These are phyloP conservation scores for Holacanthella duospinosa DNA, from an alignment of 2,888 invertebrate genomes.

Conservation along the genomic window DNA sequence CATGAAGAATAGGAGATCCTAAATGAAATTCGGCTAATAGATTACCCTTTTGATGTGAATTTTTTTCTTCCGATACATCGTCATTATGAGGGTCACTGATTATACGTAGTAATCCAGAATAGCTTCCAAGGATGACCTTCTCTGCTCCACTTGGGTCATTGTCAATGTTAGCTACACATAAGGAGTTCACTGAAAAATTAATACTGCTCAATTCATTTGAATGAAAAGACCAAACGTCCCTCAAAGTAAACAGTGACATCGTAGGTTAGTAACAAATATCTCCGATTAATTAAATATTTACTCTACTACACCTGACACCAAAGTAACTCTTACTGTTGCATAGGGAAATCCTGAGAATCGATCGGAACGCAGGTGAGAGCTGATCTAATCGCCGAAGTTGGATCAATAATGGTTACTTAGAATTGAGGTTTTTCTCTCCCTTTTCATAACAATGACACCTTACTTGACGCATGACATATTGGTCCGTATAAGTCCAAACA, in stretches of 20 bases:
- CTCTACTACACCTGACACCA: no score
- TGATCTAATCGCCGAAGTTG: no score
- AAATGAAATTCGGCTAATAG: constrained; percentile 67
- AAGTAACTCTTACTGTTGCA: no score
- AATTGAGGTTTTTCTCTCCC: no score
- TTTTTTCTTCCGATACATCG: constrained; percentile 25
- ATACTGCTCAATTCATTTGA: constrained; percentile 38
- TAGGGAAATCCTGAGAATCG: no score
- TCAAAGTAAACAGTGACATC: constrained; percentile 88
- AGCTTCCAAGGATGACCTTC: constrained; percentile 68
- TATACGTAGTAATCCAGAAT: constrained; percentile 67
- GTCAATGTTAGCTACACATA: constrained; percentile 46
- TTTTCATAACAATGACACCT: no score
- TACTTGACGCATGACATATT: no score
- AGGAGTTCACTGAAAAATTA: constrained; percentile 49
- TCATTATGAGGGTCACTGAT: constrained; percentile 44
- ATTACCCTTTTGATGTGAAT: constrained; percentile 41
- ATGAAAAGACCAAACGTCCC: constrained; percentile 67
- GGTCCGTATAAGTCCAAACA: no score
- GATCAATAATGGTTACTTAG: no score
- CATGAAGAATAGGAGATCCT: constrained; percentile 62
- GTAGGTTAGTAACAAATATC: no score
- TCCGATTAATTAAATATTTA: no score
- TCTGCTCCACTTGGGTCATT: constrained; percentile 42
- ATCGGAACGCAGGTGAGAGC: no score